These are phyloP conservation scores for Porphyrio hochstetteri DNA, from an alignment of 2,113 vertebrate genomes.

Conservation along the genomic window DNA sequence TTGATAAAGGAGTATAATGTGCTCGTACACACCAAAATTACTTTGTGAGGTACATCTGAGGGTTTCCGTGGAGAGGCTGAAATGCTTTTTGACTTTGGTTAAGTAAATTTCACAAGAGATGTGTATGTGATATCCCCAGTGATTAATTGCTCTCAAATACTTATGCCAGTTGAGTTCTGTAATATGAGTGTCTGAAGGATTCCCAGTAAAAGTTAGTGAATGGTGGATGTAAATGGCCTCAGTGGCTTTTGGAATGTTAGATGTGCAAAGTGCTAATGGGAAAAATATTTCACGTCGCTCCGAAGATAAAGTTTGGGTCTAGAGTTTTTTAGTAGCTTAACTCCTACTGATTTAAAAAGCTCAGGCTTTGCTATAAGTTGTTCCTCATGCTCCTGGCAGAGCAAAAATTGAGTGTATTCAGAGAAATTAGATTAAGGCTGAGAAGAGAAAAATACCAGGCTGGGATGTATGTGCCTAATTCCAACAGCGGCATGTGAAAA, in stretches of 20 bases:
- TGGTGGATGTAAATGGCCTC: neutral
- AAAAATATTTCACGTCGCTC: slow-evolving; percentile 25
- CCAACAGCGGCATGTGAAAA: neutral
- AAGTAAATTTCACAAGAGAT: neutral
- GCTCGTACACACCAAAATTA: neutral
- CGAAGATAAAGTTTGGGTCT: neutral
- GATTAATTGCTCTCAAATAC: slow-evolving; percentile 37
- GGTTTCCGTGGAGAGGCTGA: neutral
- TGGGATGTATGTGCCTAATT: neutral
- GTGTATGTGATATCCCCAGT: neutral
- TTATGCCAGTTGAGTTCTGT: slow-evolving; percentile 7
- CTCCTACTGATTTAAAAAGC: neutral
- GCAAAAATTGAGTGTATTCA: neutral
- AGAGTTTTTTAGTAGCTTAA: slow-evolving; percentile 2
- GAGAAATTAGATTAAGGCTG: slow-evolving; percentile 1
- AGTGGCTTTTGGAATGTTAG: slow-evolving; percentile 29
- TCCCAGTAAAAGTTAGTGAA: slow-evolving; percentile 3
- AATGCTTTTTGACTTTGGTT: neutral
- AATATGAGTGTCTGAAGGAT: neutral
- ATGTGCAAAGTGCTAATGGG: neutral
- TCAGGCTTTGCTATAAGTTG: slow-evolving; percentile 15
- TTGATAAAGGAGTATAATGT: neutral
- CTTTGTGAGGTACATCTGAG: neutral
- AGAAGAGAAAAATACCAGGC: neutral
- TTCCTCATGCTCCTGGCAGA: slow-evolving; percentile 13